Percentiles rank a stretch among this genome's conserved stretches.
Conservation (phyloP, 2,797 vertebrate genomes). For the Tokudaia muenninki region DNA sequence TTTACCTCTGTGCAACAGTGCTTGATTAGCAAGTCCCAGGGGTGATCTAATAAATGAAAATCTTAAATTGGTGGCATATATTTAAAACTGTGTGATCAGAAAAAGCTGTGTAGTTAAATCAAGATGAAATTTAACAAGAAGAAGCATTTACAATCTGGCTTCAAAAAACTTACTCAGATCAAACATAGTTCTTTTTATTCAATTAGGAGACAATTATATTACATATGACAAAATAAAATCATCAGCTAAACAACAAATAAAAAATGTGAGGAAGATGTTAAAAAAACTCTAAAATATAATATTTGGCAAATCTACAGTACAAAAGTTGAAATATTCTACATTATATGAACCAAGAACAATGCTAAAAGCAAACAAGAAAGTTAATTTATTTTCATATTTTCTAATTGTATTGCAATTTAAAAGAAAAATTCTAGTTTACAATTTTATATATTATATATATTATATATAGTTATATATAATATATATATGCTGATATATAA, state of each 20-base stretch:
- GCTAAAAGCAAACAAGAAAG: neutral
- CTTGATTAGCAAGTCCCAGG: too few species aligned
- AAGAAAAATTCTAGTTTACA: neutral
- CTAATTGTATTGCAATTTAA: neutral
- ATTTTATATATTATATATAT: neutral
- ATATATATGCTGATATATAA: too few species aligned
- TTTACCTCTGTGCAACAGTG: neutral
- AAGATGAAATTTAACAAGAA: neutral
- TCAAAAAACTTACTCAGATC: neutral
- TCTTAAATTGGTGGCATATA: neutral
- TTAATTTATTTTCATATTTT: slow-evolving; percentile 23
- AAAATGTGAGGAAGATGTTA: slow-evolving; percentile 42
- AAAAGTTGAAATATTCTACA: neutral
- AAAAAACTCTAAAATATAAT: slow-evolving; percentile 10
- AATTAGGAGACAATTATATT: neutral
- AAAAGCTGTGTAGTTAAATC: neutral
- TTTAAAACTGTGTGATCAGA: neutral
- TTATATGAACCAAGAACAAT: neutral
- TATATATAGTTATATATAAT: too few species aligned
- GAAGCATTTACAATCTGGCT: neutral
- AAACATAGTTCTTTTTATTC: neutral
- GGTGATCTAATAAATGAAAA: neutral
- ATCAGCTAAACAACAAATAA: neutral
- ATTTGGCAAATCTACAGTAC: neutral
- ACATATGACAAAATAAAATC: neutral